Evolutionary conservation across 2,888 invertebrate species (phyloP).

Genomic region (Cheilosia impressa): DNA sequence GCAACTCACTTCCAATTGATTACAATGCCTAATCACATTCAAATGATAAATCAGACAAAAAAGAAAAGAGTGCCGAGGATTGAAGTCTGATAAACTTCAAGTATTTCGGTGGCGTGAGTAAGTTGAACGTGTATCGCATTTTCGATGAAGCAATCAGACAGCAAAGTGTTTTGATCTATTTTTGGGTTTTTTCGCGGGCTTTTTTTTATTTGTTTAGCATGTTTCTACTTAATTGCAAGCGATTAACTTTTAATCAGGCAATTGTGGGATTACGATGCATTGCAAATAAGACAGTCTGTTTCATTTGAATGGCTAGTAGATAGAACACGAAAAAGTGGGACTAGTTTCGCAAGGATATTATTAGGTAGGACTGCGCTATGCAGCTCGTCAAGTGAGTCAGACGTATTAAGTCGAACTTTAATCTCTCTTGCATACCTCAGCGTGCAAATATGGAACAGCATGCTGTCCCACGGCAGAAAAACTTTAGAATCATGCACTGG

Average conservation of each 20-base stretch:
- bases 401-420: too few relatives aligned
- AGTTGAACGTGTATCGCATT: conserved; percentile 3
- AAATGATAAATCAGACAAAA: conserved; percentile 3
- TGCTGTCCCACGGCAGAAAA: too few relatives aligned
- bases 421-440: too few relatives aligned
- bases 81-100: not conserved
- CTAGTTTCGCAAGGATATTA: too few relatives aligned
- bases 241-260: conserved; percentile 11
- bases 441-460: too few relatives aligned
- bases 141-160: not conserved
- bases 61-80: conserved; percentile 1
- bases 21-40: conserved; percentile 18
- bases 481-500: too few relatives aligned
- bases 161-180: conserved; percentile 23
- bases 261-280: conserved; percentile 10
- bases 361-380: too few relatives aligned
- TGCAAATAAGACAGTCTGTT: not conserved
- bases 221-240: conserved; percentile 10
- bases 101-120: conserved; percentile 1
- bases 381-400: too few relatives aligned
- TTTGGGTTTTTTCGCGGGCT: not conserved
- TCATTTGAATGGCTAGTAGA: not conserved
- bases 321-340: too few relatives aligned
- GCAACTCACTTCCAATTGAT: conserved; percentile 32
- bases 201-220: conserved; percentile 10